Evolutionary conservation across 92 coral and sea anemone species (phyloP).

Genomic region (Diadumene lineata): DNA sequence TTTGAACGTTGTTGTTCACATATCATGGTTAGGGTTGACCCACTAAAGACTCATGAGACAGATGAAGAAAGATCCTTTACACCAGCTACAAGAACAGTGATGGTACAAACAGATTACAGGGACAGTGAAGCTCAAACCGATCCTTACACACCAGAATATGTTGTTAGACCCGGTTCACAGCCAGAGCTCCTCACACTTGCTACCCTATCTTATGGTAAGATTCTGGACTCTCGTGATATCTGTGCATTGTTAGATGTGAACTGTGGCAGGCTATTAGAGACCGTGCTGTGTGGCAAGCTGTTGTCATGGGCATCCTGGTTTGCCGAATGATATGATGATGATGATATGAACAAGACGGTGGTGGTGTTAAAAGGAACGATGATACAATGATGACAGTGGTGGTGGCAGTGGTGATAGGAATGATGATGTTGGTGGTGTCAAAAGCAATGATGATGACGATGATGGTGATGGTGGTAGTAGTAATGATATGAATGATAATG

Average conservation of each 20-base stretch:
- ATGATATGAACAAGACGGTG: no score
- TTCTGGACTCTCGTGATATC: no score
- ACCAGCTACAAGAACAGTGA: constrained; percentile 94
- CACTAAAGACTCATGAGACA: constrained; percentile 63
- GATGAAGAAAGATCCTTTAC: constrained; percentile 81
- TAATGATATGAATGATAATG: no score
- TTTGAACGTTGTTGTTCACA: no score
- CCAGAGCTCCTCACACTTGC: constrained; percentile 95
- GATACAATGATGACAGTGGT: no score
- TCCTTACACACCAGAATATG: constrained; percentile 98
- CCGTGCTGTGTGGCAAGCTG: no score
- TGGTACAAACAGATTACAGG: constrained; percentile 96
- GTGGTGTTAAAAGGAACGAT: no score
- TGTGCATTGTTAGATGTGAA: no score
- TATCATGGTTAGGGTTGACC: constrained; percentile 72
- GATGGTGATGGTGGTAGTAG: no score
- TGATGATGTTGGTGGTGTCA: background rate
- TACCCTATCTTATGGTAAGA: constrained; percentile 88
- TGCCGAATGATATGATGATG: no score
- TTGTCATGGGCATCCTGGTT: no score
- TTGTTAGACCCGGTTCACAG: constrained; percentile 93
- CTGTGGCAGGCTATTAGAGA: no score
- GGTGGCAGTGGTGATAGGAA: background rate
- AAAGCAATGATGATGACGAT: background rate
- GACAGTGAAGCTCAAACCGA: constrained; percentile 99